Conservation (phyloP, 2,888 invertebrate species). For the Oscheius sp. region DNA sequence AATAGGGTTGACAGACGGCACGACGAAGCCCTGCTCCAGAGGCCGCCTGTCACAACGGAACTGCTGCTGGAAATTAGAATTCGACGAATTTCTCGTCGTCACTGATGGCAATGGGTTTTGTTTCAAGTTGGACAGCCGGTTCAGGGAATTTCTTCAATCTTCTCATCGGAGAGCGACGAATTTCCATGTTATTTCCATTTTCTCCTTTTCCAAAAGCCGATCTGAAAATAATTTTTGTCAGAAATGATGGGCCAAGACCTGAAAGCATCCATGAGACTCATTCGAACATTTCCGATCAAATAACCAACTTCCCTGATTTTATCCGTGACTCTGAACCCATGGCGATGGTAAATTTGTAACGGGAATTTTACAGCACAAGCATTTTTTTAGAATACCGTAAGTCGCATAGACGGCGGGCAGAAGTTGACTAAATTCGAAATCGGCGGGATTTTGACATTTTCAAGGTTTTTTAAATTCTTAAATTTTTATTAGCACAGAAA, state of each 20-base stretch:
- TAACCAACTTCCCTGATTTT: slow-evolving; percentile 29
- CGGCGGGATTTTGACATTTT: too few species aligned
- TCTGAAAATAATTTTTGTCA: background rate
- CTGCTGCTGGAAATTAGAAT: slow-evolving; percentile 3
- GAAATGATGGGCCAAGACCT: background rate
- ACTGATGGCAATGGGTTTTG: slow-evolving; percentile 28
- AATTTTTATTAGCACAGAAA: too few species aligned
- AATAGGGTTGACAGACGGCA: too few species aligned
- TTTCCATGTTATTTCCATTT: background rate
- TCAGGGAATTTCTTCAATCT: slow-evolving; percentile 15
- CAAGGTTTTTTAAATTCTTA: too few species aligned
- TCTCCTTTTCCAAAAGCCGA: slow-evolving; percentile 8
- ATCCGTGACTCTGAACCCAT: slow-evolving; percentile 17
- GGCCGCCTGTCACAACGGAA: background rate
- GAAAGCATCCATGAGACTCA: slow-evolving; percentile 22
- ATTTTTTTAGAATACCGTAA: too few species aligned
- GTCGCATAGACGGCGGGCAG: too few species aligned
- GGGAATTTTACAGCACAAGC: too few species aligned
- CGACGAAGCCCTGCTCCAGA: too few species aligned
- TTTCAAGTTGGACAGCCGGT: slow-evolving; percentile 16
- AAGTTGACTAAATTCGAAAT: too few species aligned
- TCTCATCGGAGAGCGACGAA: slow-evolving; percentile 27
- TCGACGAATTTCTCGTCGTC: slow-evolving; percentile 28
- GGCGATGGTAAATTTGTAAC: background rate
- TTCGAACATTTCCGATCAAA: slow-evolving; percentile 23